phyloP scores from a whole-genome alignment of 2,888 invertebrate genomes.

The Chymomyza amoena region DNA sequence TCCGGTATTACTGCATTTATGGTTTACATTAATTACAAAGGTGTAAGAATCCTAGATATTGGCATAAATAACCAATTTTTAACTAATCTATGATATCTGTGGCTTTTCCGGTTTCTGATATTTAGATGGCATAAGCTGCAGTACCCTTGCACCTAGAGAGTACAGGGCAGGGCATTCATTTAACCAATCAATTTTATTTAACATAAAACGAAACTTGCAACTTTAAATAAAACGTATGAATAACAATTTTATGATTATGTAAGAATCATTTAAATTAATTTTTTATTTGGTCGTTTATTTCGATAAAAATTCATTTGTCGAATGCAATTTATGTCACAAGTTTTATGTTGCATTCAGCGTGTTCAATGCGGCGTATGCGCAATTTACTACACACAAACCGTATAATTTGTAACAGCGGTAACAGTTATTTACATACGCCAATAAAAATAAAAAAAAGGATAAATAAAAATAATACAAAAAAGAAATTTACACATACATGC shows the following conservation, averaged over 20 bases:
- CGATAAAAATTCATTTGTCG: background rate
- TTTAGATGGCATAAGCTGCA: too few species aligned
- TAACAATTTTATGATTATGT: background rate
- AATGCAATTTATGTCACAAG: background rate
- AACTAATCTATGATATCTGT: too few species aligned
- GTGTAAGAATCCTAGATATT: too few species aligned
- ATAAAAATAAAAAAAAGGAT: too few species aligned
- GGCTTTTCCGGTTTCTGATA: too few species aligned
- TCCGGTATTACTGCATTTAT: too few species aligned
- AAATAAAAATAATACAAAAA: slow-evolving; percentile 14
- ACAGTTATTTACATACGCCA: slow-evolving; percentile 48
- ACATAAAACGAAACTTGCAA: background rate
- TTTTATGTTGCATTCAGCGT: slow-evolving; percentile 47
- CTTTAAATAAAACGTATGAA: background rate
- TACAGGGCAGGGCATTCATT: too few species aligned
- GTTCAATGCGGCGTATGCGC: slow-evolving; percentile 63
- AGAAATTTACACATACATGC: background rate
- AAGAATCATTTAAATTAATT: background rate
- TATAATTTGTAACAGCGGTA: slow-evolving; percentile 45
- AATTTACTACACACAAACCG: slow-evolving; percentile 53
- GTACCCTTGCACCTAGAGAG: too few species aligned
- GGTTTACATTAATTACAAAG: too few species aligned
- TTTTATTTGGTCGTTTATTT: background rate
- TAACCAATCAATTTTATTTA: too few species aligned
- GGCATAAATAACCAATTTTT: too few species aligned